phyloP scores from a whole-genome alignment of 92 coral and sea anemone genomes.

The Actinernus sp. region DNA sequence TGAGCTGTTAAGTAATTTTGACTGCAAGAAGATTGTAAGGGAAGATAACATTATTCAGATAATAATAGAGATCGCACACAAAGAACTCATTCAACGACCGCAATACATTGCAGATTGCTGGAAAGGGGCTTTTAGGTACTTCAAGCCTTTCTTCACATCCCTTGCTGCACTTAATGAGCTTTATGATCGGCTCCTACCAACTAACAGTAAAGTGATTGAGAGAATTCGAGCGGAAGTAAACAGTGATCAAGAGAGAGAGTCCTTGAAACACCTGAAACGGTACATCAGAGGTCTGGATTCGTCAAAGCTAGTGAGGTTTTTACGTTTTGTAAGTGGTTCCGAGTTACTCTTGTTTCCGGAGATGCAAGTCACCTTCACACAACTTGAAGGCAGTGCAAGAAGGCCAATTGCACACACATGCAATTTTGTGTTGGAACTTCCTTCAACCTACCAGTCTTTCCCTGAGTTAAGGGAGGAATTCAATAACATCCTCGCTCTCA shows the following conservation, averaged over 20 bases:
- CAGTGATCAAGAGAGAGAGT: constrained; percentile 4
- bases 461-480: constrained; percentile 51
- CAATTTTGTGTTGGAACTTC: constrained; percentile 27
- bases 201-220: constrained; percentile 11
- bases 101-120: no score
- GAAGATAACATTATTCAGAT: constrained; percentile 4
- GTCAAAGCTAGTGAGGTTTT: constrained; percentile 13
- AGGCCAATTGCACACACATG: constrained; percentile 40
- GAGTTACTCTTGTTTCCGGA: constrained; percentile 15
- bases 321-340: constrained; percentile 28
- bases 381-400: neutral
- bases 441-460: constrained; percentile 36
- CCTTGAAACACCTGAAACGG: constrained; percentile 6
- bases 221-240: constrained; percentile 1
- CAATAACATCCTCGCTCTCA: constrained; percentile 9
- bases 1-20: constrained; percentile 20
- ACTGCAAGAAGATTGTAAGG: constrained; percentile 13
- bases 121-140: no score
- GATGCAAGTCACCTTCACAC: constrained; percentile 25
- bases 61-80: constrained; percentile 14
- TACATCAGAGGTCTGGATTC: constrained; percentile 4
- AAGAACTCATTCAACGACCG: constrained; percentile 18
- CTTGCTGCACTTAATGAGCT: no score
- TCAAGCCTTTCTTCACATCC: no score
- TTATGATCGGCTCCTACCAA: no score